Base-by-base conservation (phyloP, 2,888 invertebrate genomes). In the Drosophila borborema region DNA sequence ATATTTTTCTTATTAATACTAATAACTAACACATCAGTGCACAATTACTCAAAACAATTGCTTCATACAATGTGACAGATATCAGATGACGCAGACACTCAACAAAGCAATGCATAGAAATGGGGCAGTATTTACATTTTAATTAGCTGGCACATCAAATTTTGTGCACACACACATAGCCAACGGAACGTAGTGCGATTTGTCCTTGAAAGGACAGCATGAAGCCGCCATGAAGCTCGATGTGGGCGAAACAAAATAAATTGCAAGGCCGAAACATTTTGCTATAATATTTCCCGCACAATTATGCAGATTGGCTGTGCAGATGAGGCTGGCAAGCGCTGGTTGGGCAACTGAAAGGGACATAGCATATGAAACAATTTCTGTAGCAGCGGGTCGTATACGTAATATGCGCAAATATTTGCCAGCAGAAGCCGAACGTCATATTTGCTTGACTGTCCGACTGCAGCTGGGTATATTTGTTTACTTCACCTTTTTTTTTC, bases 231-330 rank as follows among this genome's bases (percentile, higher is more conserved):
- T 23, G 45, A 2, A 7, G 16, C 64, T 48, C 38, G 20, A 28
- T 48, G 20, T 34, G 38, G 34, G 54, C 28, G 56, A 51, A 64
- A 66, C 77, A 77, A 67, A 80, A 75, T 71, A 66, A 53, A 75
- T 64, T 64, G 77, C 77, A 77, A 80, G 80, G 80, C 75, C 68
- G 68, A 49, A 63, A 55, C 40, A 67, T 56, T 71, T 72, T 72
- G 46, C 59, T 53, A 56, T 63, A 64, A 80, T 77, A 77, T 70
- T 79, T 86, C 74, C 72, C 68, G 77, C 89, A 89, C 87, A 85
- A 85, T 85, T 85, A 85, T 89, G 84, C 74, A 85, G 89, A 85
- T 85, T 89, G 84, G 72, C 72, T 67, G 64, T 43, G 64, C 53
- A 34, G 49, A 23, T 43, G 69, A 23, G 40, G 69, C 55, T 34